phyloP scores from a whole-genome alignment of 2,797 vertebrate genomes.

The Mus spretus region DNA sequence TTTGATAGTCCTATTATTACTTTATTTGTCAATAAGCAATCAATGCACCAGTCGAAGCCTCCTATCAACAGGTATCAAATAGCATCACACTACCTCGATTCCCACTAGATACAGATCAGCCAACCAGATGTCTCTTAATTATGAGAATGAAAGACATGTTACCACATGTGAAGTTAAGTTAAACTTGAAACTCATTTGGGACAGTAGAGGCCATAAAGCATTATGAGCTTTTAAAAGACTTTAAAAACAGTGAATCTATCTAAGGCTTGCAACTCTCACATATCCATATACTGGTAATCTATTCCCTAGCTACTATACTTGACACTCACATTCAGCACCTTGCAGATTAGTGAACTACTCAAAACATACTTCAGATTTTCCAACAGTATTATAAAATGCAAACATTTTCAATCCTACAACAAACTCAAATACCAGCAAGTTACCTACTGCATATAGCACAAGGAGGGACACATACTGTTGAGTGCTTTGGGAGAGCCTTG shows the following conservation, averaged over 20 bases:
- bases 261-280: not conserved
- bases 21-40: constrained; percentile 14
- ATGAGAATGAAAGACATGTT: constrained; percentile 48
- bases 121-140: not conserved
- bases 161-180: constrained; percentile 16
- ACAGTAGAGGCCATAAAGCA: not conserved
- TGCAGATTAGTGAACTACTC: not conserved
- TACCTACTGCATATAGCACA: not conserved
- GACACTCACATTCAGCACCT: not conserved
- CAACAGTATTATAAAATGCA: not conserved
- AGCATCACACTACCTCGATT: not conserved
- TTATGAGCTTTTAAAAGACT: not conserved
- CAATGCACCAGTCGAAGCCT: not conserved
- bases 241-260: not conserved
- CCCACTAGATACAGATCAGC: constrained; percentile 12
- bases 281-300: not conserved
- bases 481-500: constrained; percentile 89
- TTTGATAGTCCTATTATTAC: not conserved
- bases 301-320: not conserved
- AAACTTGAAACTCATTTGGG: constrained; percentile 21
- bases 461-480: constrained; percentile 88
- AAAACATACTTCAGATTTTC: constrained; percentile 45
- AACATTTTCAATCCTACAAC: constrained; percentile 32
- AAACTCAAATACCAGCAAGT: constrained; percentile 31
- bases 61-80: not conserved